phyloP scores from a whole-genome alignment of 1,140 invertebrate genomes.

The Hyphantria cunea region DNA sequence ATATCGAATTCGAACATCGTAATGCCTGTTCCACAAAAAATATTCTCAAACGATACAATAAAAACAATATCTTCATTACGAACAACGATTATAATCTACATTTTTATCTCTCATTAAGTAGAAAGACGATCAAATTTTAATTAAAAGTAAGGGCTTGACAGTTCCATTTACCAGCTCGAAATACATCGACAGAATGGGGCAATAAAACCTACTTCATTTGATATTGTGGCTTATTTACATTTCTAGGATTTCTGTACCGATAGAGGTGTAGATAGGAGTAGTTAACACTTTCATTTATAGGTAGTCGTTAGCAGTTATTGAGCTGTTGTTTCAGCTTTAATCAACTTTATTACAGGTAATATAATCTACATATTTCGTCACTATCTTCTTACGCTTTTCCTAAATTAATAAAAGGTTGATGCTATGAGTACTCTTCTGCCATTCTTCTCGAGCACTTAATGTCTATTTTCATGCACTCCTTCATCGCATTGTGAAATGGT shows the following conservation, averaged over 20 bases:
- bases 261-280: neutral
- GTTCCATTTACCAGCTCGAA: slow-evolving; percentile 4
- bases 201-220: slow-evolving; percentile 11
- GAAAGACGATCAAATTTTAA: slow-evolving; percentile 3
- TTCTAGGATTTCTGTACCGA: neutral
- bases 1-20: too few relatives aligned
- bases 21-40: too few relatives aligned
- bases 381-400: too few relatives aligned
- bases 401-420: too few relatives aligned
- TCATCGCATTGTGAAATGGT: too few relatives aligned
- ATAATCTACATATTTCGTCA: too few relatives aligned
- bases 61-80: neutral
- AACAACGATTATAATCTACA: neutral
- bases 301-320: neutral
- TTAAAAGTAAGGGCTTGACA: neutral
- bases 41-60: too few relatives aligned
- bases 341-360: too few relatives aligned
- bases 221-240: slow-evolving; percentile 9
- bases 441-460: too few relatives aligned
- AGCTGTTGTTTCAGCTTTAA: too few relatives aligned
- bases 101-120: slow-evolving; percentile 1
- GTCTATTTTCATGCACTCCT: too few relatives aligned
- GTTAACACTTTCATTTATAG: slow-evolving; percentile 2
- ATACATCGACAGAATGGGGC: neutral
- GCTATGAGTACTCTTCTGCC: too few relatives aligned